phyloP scores from a whole-genome alignment of 2,113 vertebrate genomes.

The Monarcha castaneiventris region DNA sequence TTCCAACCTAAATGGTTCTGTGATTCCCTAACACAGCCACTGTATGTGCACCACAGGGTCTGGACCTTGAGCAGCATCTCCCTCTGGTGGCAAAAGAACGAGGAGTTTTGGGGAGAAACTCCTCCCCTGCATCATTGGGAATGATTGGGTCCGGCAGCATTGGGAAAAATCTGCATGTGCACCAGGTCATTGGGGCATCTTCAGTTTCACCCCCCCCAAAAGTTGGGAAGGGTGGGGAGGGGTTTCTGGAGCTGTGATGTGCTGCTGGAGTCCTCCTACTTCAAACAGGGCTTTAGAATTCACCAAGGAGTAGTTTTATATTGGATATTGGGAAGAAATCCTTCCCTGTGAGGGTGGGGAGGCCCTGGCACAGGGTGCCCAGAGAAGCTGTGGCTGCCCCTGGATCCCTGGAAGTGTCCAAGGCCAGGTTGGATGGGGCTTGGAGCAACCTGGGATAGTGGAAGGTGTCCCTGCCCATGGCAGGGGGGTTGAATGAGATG shows the following conservation, averaged over 20 bases:
- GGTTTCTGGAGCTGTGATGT: neutral
- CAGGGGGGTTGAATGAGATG: neutral
- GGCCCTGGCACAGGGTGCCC: neutral
- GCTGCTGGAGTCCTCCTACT: neutral
- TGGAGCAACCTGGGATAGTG: neutral
- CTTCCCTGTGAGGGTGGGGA: neutral
- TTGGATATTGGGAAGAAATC: neutral
- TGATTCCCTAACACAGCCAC: fast-evolving
- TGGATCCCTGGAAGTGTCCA: neutral
- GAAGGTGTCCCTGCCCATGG: neutral
- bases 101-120: neutral
- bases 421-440: fast-evolving
- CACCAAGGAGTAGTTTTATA: neutral
- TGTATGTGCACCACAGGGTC: fast-evolving
- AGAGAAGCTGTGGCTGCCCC: neutral
- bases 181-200: neutral
- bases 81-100: constrained; percentile 36
- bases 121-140: fast-evolving
- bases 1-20: neutral
- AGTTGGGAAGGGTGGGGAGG: neutral
- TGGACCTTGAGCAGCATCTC: constrained; percentile 7
- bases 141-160: fast-evolving
- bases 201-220: fast-evolving
- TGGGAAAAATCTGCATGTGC: neutral
- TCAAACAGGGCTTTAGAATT: neutral